A percentile compares a stretch with the other conserved stretches of the same genome.
These are phyloP conservation scores for Cheilinus undulatus DNA, from an alignment of 2,113 vertebrate genomes.

Conservation along the genomic window DNA sequence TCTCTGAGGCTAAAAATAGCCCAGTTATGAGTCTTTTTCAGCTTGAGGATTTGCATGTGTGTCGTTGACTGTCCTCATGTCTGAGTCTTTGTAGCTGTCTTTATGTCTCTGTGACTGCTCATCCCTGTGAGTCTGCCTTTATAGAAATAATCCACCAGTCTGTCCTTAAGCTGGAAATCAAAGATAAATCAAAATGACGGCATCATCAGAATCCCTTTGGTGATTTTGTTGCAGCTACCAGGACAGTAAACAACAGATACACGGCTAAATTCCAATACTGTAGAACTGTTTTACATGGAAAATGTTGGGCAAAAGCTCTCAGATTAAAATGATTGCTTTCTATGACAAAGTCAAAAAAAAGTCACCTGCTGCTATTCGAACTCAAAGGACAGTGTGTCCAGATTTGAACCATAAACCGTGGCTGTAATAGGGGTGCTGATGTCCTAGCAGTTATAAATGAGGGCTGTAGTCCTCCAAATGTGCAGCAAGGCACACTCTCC, in stretches of 20 bases:
- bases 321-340: not conserved
- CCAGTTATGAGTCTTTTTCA: slow-evolving; percentile 53
- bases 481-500: too few relatives aligned
- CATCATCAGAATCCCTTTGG: not conserved
- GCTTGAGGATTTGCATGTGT: slow-evolving; percentile 42
- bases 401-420: too few relatives aligned
- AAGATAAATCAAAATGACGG: not conserved
- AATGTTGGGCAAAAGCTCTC: not conserved
- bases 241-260: slow-evolving; percentile 5
- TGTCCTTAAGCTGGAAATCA: slow-evolving; percentile 7
- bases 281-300: not conserved
- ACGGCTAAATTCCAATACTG: not conserved
- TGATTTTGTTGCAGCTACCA: not conserved
- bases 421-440: too few relatives aligned
- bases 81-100: slow-evolving; percentile 37
- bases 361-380: slow-evolving; percentile 30
- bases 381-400: slow-evolving; percentile 30
- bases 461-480: too few relatives aligned
- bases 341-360: not conserved
- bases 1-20: slow-evolving; percentile 73
- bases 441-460: too few relatives aligned
- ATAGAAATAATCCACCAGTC: slow-evolving; percentile 26
- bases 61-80: slow-evolving; percentile 15
- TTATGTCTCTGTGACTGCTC: slow-evolving; percentile 26
- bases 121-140: slow-evolving; percentile 14